Conservation (phyloP, 1,140 invertebrate species). For the Dendrolimus kikuchii region DNA sequence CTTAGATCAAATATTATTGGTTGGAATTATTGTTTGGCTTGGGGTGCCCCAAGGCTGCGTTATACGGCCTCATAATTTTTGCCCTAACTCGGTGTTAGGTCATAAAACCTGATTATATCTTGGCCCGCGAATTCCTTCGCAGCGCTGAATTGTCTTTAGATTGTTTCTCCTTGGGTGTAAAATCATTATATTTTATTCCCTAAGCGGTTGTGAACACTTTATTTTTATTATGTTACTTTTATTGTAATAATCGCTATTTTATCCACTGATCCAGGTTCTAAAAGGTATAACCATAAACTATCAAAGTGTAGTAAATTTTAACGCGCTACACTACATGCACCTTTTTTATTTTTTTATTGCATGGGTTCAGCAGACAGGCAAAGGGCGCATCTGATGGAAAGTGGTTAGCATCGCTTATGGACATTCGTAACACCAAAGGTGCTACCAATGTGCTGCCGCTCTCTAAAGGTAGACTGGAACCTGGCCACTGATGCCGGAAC, state of each 20-base stretch:
- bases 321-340: too few relatives aligned
- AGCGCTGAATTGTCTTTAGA: conserved; percentile 52
- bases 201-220: conserved; percentile 20
- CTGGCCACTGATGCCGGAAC: too few relatives aligned
- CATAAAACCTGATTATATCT: conserved; percentile 69
- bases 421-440: too few relatives aligned
- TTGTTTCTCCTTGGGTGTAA: conserved; percentile 39
- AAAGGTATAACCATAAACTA: conserved; percentile 8
- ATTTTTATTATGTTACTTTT: conserved; percentile 6
- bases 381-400: too few relatives aligned
- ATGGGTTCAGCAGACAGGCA: too few relatives aligned
- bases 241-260: not conserved
- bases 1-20: conserved; percentile 60
- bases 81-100: conserved; percentile 63
- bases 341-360: too few relatives aligned
- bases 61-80: conserved; percentile 61
- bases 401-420: too few relatives aligned
- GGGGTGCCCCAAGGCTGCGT: conserved; percentile 56
- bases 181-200: conserved; percentile 31
- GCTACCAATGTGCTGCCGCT: too few relatives aligned
- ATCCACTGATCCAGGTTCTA: not conserved
- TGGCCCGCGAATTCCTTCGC: conserved; percentile 52
- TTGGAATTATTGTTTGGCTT: conserved; percentile 47
- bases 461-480: too few relatives aligned
- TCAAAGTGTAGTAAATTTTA: not conserved